Conservation (phyloP, 1,140 invertebrate genomes). For the Bathynomus jamesi region DNA sequence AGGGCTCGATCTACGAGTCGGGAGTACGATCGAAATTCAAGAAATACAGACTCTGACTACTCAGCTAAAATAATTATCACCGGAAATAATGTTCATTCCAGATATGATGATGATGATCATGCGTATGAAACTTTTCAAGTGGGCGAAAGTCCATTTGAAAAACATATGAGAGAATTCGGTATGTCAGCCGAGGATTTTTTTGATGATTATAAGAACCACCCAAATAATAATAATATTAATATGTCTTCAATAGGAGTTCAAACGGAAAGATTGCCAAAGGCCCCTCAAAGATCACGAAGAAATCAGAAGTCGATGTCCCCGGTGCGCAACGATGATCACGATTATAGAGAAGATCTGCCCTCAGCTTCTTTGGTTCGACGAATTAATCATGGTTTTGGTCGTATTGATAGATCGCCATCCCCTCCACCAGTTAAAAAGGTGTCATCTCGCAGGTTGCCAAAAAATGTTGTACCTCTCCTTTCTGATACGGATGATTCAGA, state of each 20-base stretch:
- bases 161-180: background rate
- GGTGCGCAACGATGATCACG: background rate
- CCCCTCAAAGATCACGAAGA: constrained; percentile 1
- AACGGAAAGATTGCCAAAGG: constrained; percentile 19
- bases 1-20: background rate
- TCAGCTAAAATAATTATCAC: constrained; percentile 37
- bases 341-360: constrained; percentile 12
- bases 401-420: constrained; percentile 28
- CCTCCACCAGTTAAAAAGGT: constrained; percentile 16
- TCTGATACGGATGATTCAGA: constrained; percentile 34
- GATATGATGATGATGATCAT: constrained; percentile 25
- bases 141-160: constrained; percentile 6
- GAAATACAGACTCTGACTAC: constrained; percentile 19
- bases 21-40: background rate
- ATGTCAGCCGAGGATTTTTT: constrained; percentile 8
- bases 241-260: constrained; percentile 31
- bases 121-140: constrained; percentile 34
- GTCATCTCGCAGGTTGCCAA: background rate
- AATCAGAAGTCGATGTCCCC: background rate
- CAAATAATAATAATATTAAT: constrained; percentile 31
- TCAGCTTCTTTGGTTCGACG: constrained; percentile 28
- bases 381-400: constrained; percentile 30
- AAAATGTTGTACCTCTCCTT: constrained; percentile 23
- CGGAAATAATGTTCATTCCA: constrained; percentile 13
- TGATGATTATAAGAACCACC: constrained; percentile 22